These are phyloP conservation scores for Propithecus deckenii DNA, from an alignment of 2,797 vertebrate genomes.

Conservation along the genomic window DNA sequence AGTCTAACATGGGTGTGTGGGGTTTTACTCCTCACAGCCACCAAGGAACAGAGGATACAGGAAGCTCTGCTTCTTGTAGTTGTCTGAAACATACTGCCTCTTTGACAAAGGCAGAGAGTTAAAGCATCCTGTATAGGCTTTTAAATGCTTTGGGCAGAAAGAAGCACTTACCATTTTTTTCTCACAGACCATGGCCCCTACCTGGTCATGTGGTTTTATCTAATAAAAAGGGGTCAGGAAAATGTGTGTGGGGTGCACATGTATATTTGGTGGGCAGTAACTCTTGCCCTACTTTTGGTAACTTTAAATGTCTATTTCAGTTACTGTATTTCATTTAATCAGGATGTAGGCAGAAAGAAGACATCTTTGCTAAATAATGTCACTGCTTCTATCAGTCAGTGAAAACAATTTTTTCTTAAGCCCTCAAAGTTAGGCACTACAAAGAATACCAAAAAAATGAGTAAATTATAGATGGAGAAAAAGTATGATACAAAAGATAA, in stretches of 20 bases:
- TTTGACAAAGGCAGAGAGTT: not conserved
- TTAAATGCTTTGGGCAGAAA: not conserved
- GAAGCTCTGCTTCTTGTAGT: not conserved
- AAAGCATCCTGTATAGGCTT: not conserved
- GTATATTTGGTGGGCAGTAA: not conserved
- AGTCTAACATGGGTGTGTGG: not conserved
- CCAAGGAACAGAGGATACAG: not conserved
- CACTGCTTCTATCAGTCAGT: not conserved
- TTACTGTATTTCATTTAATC: not conserved
- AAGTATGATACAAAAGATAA: not conserved
- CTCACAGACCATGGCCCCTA: not conserved
- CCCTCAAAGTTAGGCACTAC: not conserved
- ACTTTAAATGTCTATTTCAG: not conserved
- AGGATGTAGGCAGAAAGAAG: not conserved
- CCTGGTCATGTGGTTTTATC: not conserved
- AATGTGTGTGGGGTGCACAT: too few species aligned
- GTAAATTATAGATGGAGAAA: not conserved
- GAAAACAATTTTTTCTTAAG: not conserved
- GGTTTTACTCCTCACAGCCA: not conserved
- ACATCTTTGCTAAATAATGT: not conserved
- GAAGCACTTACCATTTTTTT: not conserved
- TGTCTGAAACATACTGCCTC: not conserved
- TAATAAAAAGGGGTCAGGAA: not conserved
- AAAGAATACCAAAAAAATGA: slow-evolving; percentile 1
- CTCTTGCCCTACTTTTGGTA: not conserved